Evolutionary conservation across 2,888 invertebrate genomes (phyloP), one percentile per base, ranked within the genome.

Genomic region (Furcula furcula): DNA sequence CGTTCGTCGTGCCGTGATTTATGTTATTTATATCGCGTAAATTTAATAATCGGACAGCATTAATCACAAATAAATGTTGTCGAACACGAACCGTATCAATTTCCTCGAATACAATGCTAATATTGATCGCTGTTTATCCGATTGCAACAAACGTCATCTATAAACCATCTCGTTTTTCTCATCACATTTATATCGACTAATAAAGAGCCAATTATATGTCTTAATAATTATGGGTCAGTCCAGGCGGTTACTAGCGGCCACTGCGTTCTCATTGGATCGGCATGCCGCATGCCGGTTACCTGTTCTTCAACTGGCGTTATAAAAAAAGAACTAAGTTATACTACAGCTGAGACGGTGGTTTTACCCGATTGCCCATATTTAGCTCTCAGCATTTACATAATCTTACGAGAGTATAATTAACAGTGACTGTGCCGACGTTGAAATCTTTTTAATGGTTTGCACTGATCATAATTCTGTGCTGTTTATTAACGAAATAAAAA

Each of bases 201-300:
- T 53, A 45, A 46, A 42, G 42, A 40, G 25, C 12, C 31, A 51
- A 55, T 56, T 55, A 51, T 44, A 44, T 40, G 44, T 50, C 46
- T 47, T 29, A 27, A 36, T 47, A 46, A 56, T 49, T 34, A 41
- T 27, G 22, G 34, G 43, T 42, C 34, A 22, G 40, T 29, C 29
- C 27, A 27, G 28, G 23, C 34, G n/a, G n/a, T n/a, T n/a, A n/a
- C 31, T 29, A 35, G 35, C 48, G 29, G 28, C 20, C 36, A 39
- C 47, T 46, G 46, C 58, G 46, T 54, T 57, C 69, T 76, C 73
- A 74, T 69, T 70, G 65, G 61, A 56, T 64, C 62, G 68, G 69
- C 61, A 72, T 65, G 66, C 65, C 59, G 55, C n/a, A n/a, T n/a
- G n/a, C 56, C 52, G 52, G 72, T 62, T 74, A 76, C 71, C 71